A percentile compares a stretch with the other conserved stretches of the same genome.
These are phyloP conservation scores for Anoplophora glabripennis DNA, from an alignment of 1,140 invertebrate genomes.

Conservation along the genomic window DNA sequence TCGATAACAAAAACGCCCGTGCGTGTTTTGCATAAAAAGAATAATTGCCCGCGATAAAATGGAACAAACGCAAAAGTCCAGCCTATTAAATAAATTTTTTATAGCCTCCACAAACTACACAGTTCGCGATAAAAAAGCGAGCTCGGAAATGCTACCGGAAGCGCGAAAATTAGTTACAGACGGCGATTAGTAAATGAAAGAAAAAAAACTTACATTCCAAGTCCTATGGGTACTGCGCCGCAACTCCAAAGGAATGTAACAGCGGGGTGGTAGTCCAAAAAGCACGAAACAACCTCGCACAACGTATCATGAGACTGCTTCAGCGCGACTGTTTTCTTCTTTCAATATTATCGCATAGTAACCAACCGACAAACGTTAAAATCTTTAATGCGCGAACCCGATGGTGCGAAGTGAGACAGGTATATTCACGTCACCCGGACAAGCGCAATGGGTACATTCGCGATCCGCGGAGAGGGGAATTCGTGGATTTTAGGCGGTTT, in stretches of 20 bases:
- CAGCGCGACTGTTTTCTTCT: slow-evolving; percentile 32
- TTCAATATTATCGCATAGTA: slow-evolving; percentile 37
- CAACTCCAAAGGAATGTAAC: no score
- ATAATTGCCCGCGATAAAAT: no score
- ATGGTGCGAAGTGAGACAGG: slow-evolving; percentile 20
- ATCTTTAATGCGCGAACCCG: slow-evolving; percentile 20
- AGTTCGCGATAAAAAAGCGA: no score
- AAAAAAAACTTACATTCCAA: no score
- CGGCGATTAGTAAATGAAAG: no score
- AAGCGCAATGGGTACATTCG: slow-evolving; percentile 30
- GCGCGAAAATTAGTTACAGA: no score
- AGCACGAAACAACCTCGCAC: neutral
- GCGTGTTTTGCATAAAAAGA: no score
- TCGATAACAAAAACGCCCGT: no score
- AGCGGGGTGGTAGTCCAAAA: slow-evolving; percentile 7
- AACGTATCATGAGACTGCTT: slow-evolving; percentile 22
- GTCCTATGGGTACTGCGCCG: no score
- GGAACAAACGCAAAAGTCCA: neutral
- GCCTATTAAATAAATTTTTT: no score
- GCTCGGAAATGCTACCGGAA: no score
- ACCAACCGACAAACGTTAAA: slow-evolving; percentile 36
- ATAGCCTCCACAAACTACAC: no score
- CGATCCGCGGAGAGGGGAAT: slow-evolving; percentile 24
- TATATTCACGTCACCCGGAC: slow-evolving; percentile 32
- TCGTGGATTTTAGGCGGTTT: slow-evolving; percentile 24